Conservation (phyloP, 2,113 vertebrate species). For the Cebidichthys violaceus region DNA sequence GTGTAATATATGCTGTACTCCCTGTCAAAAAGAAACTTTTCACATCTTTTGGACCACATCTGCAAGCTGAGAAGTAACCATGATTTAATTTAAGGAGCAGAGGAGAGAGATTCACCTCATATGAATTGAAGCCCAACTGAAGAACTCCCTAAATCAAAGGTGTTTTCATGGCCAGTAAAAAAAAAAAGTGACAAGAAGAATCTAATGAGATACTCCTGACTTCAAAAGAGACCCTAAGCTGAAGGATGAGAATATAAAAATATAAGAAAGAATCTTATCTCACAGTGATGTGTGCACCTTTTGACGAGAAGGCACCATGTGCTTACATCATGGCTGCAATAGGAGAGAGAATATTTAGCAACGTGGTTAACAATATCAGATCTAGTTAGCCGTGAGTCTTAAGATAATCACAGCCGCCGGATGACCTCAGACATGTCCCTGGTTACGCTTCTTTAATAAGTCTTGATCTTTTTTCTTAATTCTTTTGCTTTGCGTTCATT, state of each 20-base stretch:
- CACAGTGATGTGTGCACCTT: slow-evolving; percentile 25
- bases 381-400: slow-evolving; percentile 11
- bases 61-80: slow-evolving; percentile 1
- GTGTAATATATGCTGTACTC: not conserved
- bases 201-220: slow-evolving; percentile 56
- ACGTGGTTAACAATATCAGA: slow-evolving; percentile 3
- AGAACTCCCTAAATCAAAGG: slow-evolving; percentile 46
- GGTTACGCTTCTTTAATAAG: not conserved
- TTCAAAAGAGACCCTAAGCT: slow-evolving; percentile 49
- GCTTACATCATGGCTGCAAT: slow-evolving; percentile 12
- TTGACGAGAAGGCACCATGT: slow-evolving; percentile 34
- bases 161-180: slow-evolving; percentile 26
- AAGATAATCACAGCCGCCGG: not conserved
- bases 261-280: slow-evolving; percentile 43
- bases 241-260: slow-evolving; percentile 38
- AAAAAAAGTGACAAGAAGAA: slow-evolving; percentile 37
- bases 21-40: not conserved
- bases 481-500: not conserved
- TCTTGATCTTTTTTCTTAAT: not conserved
- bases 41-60: not conserved
- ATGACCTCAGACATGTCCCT: not conserved
- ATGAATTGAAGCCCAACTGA: slow-evolving; percentile 17
- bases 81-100: slow-evolving; percentile 5
- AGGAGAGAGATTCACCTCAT: not conserved
- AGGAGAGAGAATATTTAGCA: slow-evolving; percentile 11